Base-by-base conservation (phyloP, 35 echinoderm and acorn worm species). In the Patiria miniata region DNA sequence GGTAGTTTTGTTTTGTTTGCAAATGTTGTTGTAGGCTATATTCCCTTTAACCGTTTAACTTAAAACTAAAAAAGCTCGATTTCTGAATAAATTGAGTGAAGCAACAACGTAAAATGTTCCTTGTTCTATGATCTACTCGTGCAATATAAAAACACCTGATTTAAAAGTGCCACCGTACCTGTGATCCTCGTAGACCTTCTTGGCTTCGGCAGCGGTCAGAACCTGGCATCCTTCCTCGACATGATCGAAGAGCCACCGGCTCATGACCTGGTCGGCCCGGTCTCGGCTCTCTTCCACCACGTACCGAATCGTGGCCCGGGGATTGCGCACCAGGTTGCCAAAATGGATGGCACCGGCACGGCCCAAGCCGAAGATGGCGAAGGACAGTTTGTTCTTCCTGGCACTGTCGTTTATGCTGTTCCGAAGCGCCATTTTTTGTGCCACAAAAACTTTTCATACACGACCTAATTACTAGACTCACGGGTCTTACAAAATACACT, bases 361-460 rank as follows among this genome's bases (percentile, higher is more conserved):
- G 3, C 94, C 94, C 5, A 96, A 56, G 38, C 94, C 94, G 56
- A 88, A 96, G 28, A 96, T 79, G 33, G 94, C 90, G 33, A 96
- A 30, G 23, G 85, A 81, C 39, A 89, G 55, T 68, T 93, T 93
- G 37, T 87, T 86, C 40, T 26, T 86, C 18, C 18, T 26, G 19
- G 56, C 0, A 26, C 19, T n/a, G 5, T 60, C 28, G 28, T 69
- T 69, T 29, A 32, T 10, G 61, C 8, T 10, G 26, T 21, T 69
- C 34, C 28, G 18, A 23, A 14, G 5, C 1, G 61, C 7, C 61
- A 69, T 36, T 23, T 26, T 60, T n/a, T n/a, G n/a, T n/a, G n/a
- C n/a, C n/a, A n/a, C n/a, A n/a, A n/a, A n/a, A n/a, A n/a, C n/a
- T n/a, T n/a, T n/a, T n/a, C n/a, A n/a, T n/a, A n/a, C n/a, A n/a